Percentiles rank a stretch among this genome's conserved stretches.
Conservation (phyloP, 2,888 invertebrate genomes). For the Ormyrus pomaceus region DNA sequence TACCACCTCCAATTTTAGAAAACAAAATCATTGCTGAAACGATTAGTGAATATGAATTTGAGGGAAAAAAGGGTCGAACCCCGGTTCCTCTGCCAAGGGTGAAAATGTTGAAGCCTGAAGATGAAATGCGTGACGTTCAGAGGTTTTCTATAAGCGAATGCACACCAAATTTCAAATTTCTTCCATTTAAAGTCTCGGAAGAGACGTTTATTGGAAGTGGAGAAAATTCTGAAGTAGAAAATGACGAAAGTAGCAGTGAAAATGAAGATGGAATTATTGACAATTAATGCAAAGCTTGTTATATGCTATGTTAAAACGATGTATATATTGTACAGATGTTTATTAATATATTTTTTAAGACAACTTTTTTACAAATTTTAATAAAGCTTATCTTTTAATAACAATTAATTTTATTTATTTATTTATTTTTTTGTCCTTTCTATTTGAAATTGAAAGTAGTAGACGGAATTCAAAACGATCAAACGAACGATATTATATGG, state of each 20-base stretch:
- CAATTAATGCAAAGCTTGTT: slow-evolving; percentile 24
- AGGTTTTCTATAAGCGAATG: slow-evolving; percentile 59
- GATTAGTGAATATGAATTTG: neutral
- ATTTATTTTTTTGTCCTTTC: no score
- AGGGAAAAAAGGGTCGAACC: slow-evolving; percentile 26
- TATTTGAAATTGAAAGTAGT: no score
- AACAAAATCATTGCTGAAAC: slow-evolving; percentile 7
- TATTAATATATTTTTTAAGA: no score
- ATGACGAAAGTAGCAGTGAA: slow-evolving; percentile 51
- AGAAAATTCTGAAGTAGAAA: slow-evolving; percentile 72
- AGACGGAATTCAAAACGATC: no score
- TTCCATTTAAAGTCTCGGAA: slow-evolving; percentile 65
- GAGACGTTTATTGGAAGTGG: slow-evolving; percentile 72
- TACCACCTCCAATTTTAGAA: slow-evolving; percentile 25
- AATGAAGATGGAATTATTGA: slow-evolving; percentile 53
- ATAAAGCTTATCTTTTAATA: no score
- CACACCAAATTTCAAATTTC: slow-evolving; percentile 56
- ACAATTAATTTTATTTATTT: no score
- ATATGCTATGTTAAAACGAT: no score
- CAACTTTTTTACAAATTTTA: no score
- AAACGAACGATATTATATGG: no score
- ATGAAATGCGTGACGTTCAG: slow-evolving; percentile 48
- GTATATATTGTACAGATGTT: no score
- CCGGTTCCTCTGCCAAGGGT: slow-evolving; percentile 53
- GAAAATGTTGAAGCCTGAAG: slow-evolving; percentile 50